These are phyloP conservation scores for Formica exsecta DNA, from an alignment of 1,140 invertebrate genomes.

Conservation along the genomic window DNA sequence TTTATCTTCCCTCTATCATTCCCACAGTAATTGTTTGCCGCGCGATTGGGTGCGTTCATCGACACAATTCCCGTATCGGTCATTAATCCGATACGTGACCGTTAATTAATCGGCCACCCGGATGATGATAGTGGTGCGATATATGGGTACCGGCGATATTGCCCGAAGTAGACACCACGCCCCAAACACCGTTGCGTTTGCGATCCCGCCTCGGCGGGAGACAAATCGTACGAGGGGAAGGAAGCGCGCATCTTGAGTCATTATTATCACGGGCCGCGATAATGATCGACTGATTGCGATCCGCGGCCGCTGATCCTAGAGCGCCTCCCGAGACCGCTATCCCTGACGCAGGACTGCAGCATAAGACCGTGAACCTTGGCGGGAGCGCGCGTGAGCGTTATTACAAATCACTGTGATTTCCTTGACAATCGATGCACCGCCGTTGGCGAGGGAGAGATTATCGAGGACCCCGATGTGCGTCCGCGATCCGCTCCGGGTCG, in stretches of 20 bases:
- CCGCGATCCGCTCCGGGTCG: constrained; percentile 28
- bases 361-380: constrained; percentile 70
- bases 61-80: constrained; percentile 18
- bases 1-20: neutral
- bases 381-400: constrained; percentile 62
- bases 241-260: constrained; percentile 41
- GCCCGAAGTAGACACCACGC: constrained; percentile 73
- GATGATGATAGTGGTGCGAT: constrained; percentile 59
- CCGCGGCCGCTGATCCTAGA: constrained; percentile 55
- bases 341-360: constrained; percentile 19
- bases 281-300: constrained; percentile 75
- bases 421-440: constrained; percentile 35
- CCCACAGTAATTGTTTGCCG: neutral
- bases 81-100: constrained; percentile 31
- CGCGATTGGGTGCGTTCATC: neutral
- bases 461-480: constrained; percentile 3
- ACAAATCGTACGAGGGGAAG: neutral
- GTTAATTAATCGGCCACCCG: constrained; percentile 67
- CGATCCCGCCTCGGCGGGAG: constrained; percentile 67
- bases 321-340: constrained; percentile 62
- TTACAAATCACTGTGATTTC: constrained; percentile 67
- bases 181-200: constrained; percentile 61
- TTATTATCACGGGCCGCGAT: constrained; percentile 71
- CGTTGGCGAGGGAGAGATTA: constrained; percentile 6
- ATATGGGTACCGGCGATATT: constrained; percentile 20